Evolutionary conservation across 2,888 invertebrate species (phyloP), one percentile per base, ranked within the genome.

Genomic region (Octodonta nipae): DNA sequence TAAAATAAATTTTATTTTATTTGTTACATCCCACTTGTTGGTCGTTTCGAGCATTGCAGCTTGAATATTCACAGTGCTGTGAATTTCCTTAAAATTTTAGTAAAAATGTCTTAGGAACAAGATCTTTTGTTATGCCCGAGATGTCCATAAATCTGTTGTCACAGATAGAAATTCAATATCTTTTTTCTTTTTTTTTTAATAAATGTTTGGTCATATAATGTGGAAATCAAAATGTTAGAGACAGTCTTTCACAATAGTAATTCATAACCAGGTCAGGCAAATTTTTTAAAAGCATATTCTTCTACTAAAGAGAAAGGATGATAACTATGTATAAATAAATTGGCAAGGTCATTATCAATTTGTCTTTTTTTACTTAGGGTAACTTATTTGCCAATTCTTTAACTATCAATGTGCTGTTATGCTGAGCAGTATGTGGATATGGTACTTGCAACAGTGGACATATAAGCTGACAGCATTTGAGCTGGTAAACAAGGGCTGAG

Each of bases 221-320:
- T 17, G n/a, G n/a, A n/a, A n/a, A n/a, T n/a, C n/a, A n/a, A n/a
- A n/a, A n/a, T n/a, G n/a, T n/a, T n/a, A n/a, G n/a, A n/a, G n/a
- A n/a, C n/a, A n/a, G n/a, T n/a, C n/a, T n/a, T n/a, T 17, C 8
- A 5, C 6, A 5, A 8, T 17, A 8, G 17, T 17, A 17, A 17
- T 8, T 17, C 17, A 6, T 17, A 17, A 6, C 17, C 17, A 17
- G 17, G 17, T 17, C 17, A 8, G 17, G 17, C 17, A 17, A 17
- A 17, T 17, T 17, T 17, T 17, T 17, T 17, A 17, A 17, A 17
- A 17, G 17, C 17, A n/a, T n/a, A n/a, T n/a, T n/a, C n/a, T n/a
- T n/a, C n/a, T n/a, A 17, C 17, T 8, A 6, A 17, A 17, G 8
- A 8, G 8, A 17, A 17, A 17, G 17, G 17, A 8, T 17, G 17